Base-by-base conservation (phyloP, 2,888 invertebrate species). In the Ctena decussata region DNA sequence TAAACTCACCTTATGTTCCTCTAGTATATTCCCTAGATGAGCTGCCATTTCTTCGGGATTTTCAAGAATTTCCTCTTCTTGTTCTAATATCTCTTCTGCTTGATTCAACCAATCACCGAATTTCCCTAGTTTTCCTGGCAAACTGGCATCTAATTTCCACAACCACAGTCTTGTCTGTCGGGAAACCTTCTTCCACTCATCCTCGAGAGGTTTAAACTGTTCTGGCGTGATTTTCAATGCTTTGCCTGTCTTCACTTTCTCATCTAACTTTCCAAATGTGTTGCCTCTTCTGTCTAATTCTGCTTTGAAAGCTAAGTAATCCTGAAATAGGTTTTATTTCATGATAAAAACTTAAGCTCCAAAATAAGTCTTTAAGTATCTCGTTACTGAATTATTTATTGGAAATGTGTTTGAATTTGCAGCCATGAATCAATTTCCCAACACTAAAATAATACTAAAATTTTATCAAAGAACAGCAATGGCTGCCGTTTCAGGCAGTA, bases 21-120 rank as follows among this genome's bases (percentile, higher is more conserved):
- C 91, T 77, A 96, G 77, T 79, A 94, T 91, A 46, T 85, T 86
- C 30, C 91, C 87, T 6, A 95, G 84, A 21, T 92, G 89, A n/a
- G 90, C 84, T 8, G 94, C 93, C 90, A 94, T 94, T 94, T 98
- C 98, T 97, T 98, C 97, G 8, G 89, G 91, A 77, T 97, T 97
- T 37, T 93, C 94, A 60, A 97, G 97, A 8, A 98, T 98, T 35
- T 91, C 91, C 75, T 90, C 91, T 69, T 93, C 91, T 35, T 91
- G 90, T 46, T 91, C 91, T 46, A 96, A 86, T 60, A 94, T 73
- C 75, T 93, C 92, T 89, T 96, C 95, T 27, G 98, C 99, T 91
- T 97, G 97, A 85, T 98, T 97, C 76, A 99, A 96, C 98, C 99
- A 99, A 95, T 98, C 98, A 76, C 98, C 99, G 24, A 98, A 97